phyloP scores from a whole-genome alignment of 2,797 vertebrate species.

The Garrulus glandarius region DNA sequence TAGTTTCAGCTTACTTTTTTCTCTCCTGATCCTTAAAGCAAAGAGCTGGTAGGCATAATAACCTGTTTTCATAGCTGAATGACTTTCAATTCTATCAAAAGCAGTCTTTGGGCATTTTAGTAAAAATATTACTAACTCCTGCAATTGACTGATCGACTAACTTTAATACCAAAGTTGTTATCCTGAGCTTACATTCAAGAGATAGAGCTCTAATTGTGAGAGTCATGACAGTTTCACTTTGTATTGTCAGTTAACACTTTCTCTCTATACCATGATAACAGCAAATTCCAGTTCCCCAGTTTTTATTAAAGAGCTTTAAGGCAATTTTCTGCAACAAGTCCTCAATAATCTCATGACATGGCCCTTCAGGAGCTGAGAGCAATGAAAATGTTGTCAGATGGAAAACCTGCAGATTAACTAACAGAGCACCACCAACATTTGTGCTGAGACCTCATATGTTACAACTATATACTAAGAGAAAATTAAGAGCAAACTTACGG shows the following conservation, averaged over 20 bases:
- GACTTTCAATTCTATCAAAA: neutral
- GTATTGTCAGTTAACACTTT: constrained; percentile 27
- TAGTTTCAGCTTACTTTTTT: neutral
- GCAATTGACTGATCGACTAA: neutral
- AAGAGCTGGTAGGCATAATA: neutral
- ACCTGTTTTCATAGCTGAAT: neutral
- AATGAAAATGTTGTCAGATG: constrained; percentile 11
- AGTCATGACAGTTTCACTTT: constrained; percentile 69
- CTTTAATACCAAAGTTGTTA: constrained; percentile 65
- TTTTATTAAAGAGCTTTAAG: constrained; percentile 59
- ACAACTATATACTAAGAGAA: neutral
- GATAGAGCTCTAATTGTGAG: constrained; percentile 62
- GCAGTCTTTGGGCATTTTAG: neutral
- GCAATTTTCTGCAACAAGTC: constrained; percentile 54
- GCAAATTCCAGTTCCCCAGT: neutral
- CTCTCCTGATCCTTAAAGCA: constrained; percentile 7
- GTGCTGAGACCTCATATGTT: neutral
- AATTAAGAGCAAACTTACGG: neutral
- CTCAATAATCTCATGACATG: constrained; percentile 51
- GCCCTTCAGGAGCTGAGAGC: constrained; percentile 28
- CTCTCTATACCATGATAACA: neutral
- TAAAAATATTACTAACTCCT: neutral
- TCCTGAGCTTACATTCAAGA: constrained; percentile 71
- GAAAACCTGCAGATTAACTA: neutral
- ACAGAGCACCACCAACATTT: neutral